A percentile compares a stretch with the other conserved stretches of the same genome.
Evolutionary conservation across 2,113 vertebrate genomes (phyloP).

Genomic region (Pteropus alecto): DNA sequence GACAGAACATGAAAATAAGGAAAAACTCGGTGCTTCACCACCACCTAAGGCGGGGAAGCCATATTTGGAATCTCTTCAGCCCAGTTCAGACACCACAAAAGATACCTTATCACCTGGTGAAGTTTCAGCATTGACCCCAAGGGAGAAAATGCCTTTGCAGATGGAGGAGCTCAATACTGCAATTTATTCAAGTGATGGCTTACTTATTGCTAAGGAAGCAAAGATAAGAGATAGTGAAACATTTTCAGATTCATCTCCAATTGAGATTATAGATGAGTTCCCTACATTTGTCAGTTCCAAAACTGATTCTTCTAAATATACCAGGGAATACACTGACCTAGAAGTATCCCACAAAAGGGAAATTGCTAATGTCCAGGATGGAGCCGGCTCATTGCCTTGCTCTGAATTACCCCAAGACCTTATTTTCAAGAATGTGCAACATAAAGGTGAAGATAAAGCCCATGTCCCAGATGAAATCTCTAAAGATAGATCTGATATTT

Average conservation of each 20-base stretch:
- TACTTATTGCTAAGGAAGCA: conserved; percentile 75
- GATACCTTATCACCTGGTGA: conserved; percentile 29
- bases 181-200: conserved; percentile 67
- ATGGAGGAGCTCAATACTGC: conserved; percentile 81
- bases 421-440: conserved; percentile 77
- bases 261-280: conserved; percentile 82
- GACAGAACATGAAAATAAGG: conserved; percentile 60
- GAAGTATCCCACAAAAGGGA: conserved; percentile 61
- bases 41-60: conserved; percentile 68
- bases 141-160: conserved; percentile 81
- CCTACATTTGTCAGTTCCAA: conserved; percentile 77
- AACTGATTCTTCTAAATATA: conserved; percentile 65
- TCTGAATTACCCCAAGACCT: conserved; percentile 80
- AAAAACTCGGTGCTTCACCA: conserved; percentile 52
- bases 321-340: conserved; percentile 50
- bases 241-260: conserved; percentile 79
- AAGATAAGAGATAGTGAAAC: conserved; percentile 77
- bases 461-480: conserved; percentile 72
- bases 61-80: conserved; percentile 84
- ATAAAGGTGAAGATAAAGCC: conserved; percentile 73
- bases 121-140: conserved; percentile 63
- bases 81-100: conserved; percentile 56
- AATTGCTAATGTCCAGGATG: conserved; percentile 47
- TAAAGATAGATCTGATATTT: conserved; percentile 77
- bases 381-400: conserved; percentile 68